Evolutionary conservation across 2,113 vertebrate species (phyloP).

Genomic region (Microcebus griseorufus): DNA sequence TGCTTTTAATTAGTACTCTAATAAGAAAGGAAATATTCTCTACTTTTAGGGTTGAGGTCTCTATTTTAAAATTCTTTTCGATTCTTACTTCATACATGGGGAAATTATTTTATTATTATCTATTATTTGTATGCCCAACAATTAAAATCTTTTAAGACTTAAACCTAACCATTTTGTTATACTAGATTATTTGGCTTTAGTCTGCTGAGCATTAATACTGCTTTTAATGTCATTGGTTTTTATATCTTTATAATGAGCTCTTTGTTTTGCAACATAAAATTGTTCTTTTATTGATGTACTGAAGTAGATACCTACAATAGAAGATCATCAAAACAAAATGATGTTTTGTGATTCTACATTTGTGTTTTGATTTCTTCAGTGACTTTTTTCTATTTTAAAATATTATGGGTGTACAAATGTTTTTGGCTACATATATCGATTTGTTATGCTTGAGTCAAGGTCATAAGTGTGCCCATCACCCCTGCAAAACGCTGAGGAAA

Average conservation of each 20-base stretch:
- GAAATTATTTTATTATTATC: not conserved
- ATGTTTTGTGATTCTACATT: conserved; percentile 59
- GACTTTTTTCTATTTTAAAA: not conserved
- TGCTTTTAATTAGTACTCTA: not conserved
- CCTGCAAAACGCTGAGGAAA: no score
- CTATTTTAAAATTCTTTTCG: conserved; percentile 29
- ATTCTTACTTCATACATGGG: not conserved
- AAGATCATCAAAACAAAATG: conserved; percentile 63
- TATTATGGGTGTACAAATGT: no score
- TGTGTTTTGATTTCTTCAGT: conserved; percentile 54
- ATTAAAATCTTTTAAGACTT: conserved; percentile 46
- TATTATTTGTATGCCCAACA: conserved; percentile 9
- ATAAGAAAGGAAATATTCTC: conserved; percentile 10
- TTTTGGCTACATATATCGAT: no score
- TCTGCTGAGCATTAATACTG: conserved; percentile 20
- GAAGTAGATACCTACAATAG: conserved; percentile 27
- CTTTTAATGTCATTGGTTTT: conserved; percentile 60
- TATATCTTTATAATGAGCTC: conserved; percentile 46
- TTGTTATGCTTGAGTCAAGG: no score
- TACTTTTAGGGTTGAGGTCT: not conserved
- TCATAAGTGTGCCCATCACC: no score
- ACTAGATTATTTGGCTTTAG: conserved; percentile 61
- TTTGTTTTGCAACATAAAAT: conserved; percentile 59
- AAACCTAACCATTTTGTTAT: conserved; percentile 52
- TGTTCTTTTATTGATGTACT: conserved; percentile 45